Conservation (phyloP, 2,888 invertebrate genomes). For the Caenorhabditis doughertyi region DNA sequence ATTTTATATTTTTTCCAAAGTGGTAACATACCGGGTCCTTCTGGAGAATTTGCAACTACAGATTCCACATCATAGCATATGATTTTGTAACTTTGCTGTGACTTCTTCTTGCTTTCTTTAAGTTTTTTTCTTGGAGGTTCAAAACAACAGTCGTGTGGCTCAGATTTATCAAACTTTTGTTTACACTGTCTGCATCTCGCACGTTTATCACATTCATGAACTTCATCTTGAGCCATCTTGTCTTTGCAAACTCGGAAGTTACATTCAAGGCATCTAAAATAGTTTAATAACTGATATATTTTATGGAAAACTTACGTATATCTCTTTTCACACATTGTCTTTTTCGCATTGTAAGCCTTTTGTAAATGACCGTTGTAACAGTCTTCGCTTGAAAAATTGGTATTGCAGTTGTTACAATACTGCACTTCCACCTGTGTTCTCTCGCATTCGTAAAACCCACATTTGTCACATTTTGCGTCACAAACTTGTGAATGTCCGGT, state of each 20-base stretch:
- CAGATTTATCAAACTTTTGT: not conserved
- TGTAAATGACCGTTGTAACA: conserved; percentile 3
- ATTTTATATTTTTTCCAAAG: not conserved
- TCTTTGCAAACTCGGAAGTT: not conserved
- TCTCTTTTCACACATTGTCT: conserved; percentile 9
- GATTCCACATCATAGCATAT: conserved; percentile 10
- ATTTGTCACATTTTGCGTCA: too few species aligned
- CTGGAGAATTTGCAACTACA: not conserved
- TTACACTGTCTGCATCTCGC: not conserved
- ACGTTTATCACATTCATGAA: not conserved
- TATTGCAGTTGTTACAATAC: not conserved
- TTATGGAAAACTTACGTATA: not conserved
- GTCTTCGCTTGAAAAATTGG: not conserved
- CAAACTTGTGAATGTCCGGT: conserved; percentile 1
- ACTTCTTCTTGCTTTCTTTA: not conserved
- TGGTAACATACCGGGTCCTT: conserved; percentile 7
- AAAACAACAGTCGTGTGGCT: not conserved
- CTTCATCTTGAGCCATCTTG: not conserved
- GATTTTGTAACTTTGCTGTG: not conserved
- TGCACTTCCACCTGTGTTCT: not conserved
- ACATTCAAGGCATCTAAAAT: not conserved
- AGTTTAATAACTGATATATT: too few species aligned
- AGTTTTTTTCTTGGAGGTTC: not conserved
- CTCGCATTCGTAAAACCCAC: conserved; percentile 4
- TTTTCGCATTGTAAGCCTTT: not conserved